A percentile compares a stretch with the other conserved stretches of the same genome.
phyloP scores from a whole-genome alignment of 2,888 invertebrate species.

The Nemotelus pantherinus region DNA sequence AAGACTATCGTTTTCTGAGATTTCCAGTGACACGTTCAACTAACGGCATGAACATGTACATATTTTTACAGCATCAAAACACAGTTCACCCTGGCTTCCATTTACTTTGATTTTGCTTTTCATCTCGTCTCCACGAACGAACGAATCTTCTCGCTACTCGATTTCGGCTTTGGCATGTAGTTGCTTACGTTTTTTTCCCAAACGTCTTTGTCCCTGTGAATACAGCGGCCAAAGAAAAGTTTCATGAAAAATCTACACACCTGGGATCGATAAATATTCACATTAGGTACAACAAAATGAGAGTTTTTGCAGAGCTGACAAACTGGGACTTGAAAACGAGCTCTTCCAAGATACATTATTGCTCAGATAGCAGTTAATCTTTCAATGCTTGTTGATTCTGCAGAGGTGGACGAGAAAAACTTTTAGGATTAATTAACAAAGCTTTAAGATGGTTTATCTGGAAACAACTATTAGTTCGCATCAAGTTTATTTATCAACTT shows the following conservation, averaged over 20 bases:
- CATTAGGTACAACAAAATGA: neutral
- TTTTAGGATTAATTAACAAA: too few species aligned
- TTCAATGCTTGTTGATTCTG: too few species aligned
- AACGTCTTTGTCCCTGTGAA: neutral
- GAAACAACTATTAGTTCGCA: too few species aligned
- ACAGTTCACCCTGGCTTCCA: neutral
- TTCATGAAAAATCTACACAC: slow-evolving; percentile 44
- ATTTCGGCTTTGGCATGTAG: slow-evolving; percentile 11
- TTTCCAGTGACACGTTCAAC: neutral
- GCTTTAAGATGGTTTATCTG: too few species aligned
- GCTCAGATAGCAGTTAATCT: too few species aligned
- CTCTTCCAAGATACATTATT: neutral
- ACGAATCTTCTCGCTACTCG: slow-evolving; percentile 23
- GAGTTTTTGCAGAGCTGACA: neutral
- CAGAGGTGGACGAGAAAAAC: too few species aligned
- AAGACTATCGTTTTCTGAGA: neutral
- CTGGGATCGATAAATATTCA: slow-evolving; percentile 38
- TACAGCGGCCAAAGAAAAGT: slow-evolving; percentile 27
- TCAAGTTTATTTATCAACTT: too few species aligned
- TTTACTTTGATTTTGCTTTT: slow-evolving; percentile 32
- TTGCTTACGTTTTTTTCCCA: neutral
- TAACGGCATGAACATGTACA: slow-evolving; percentile 16
- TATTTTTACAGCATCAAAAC: slow-evolving; percentile 23
- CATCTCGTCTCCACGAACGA: slow-evolving; percentile 9
- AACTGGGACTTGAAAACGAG: neutral